Evolutionary conservation across 1,140 invertebrate genomes (phyloP).

Genomic region (Sitobion miscanthi): DNA sequence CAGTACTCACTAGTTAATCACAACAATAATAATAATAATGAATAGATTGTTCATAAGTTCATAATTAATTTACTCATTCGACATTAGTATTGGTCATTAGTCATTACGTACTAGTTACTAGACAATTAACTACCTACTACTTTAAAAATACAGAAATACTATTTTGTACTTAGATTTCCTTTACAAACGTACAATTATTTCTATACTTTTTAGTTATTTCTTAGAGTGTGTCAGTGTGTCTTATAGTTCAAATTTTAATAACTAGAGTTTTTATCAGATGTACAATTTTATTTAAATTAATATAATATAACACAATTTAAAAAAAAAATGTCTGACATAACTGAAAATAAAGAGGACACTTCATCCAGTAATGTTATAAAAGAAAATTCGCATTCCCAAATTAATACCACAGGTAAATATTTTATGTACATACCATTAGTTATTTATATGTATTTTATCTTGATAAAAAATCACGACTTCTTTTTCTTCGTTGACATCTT

Average conservation of each 20-base stretch:
- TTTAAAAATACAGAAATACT: not conserved
- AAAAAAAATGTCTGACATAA: conserved; percentile 30
- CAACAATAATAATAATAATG: not conserved
- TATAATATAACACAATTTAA: conserved; percentile 10
- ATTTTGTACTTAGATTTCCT: not conserved
- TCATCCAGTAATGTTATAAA: not conserved
- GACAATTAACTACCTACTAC: not conserved
- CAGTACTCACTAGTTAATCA: not conserved
- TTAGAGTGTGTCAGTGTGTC: not conserved
- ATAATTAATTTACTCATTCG: not conserved
- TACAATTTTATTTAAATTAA: not conserved
- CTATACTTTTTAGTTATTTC: not conserved
- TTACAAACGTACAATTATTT: not conserved
- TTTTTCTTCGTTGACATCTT: conserved; percentile 58
- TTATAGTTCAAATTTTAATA: conserved; percentile 4
- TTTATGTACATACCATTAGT: not conserved
- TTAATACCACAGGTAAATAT: conserved; percentile 39
- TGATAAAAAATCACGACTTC: conserved; percentile 56
- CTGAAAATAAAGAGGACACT: not conserved
- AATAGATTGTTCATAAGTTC: not conserved
- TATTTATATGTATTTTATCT: conserved; percentile 9
- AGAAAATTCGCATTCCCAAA: conserved; percentile 19
- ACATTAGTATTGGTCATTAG: not conserved
- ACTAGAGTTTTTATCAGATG: not conserved
- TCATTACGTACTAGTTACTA: not conserved